phyloP scores from a whole-genome alignment of 2,888 invertebrate species.

The Itoplectis maculator region DNA sequence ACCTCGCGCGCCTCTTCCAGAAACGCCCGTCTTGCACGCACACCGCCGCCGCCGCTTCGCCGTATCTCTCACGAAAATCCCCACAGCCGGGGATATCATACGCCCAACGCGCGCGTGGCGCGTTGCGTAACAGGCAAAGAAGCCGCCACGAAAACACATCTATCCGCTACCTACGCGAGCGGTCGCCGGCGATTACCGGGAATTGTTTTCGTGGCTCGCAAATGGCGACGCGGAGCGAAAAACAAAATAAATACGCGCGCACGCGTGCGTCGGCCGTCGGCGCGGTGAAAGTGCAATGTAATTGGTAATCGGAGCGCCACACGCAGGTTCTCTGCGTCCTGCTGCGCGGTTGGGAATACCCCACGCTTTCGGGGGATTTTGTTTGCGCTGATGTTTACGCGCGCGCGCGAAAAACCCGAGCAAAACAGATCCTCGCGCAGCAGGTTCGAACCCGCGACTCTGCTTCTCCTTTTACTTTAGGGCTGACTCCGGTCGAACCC shows the following conservation, averaged over 20 bases:
- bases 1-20: not conserved
- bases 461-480: no score
- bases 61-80: not conserved
- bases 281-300: constrained; percentile 5
- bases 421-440: no score
- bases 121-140: not conserved
- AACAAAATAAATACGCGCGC: constrained; percentile 12
- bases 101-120: not conserved
- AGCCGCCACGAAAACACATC: not conserved
- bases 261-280: not conserved
- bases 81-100: not conserved
- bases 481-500: no score
- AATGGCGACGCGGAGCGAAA: constrained; percentile 14
- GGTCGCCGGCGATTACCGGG: constrained; percentile 45
- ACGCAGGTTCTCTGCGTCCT: not conserved
- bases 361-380: not conserved
- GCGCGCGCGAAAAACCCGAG: not conserved
- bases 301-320: constrained; percentile 1
- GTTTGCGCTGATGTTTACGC: not conserved
- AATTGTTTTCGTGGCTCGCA: constrained; percentile 53
- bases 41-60: not conserved
- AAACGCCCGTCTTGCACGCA: no score
- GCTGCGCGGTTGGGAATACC: not conserved
- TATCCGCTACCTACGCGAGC: no score
- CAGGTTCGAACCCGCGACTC: not conserved